Base-by-base conservation (phyloP, 2,797 vertebrate genomes). In the Echiichthys vipera region DNA sequence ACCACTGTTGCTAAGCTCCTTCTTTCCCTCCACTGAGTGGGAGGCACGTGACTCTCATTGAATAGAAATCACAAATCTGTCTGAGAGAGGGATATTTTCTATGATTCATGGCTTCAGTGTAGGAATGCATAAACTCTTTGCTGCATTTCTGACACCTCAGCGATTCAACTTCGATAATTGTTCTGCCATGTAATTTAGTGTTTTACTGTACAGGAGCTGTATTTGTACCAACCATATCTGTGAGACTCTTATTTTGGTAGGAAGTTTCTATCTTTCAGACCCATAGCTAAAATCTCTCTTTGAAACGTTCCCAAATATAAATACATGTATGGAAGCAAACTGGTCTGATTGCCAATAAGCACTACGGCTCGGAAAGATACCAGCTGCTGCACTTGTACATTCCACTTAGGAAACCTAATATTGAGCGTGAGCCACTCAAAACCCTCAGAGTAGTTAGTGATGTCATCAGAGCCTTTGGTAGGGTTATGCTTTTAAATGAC, bases 1-100 rank as follows among this genome's bases (percentile, higher is more conserved):
- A 74, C 73, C 54, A 63, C 87, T 90, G 90, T 91, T 93, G 90
- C 92, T 90, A 91, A 87, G 88, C 84, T 77, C 76, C 78, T 34
- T 62, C 49, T 84, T 87, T 91, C 84, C 84, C 80, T 85, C 84
- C 84, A 79, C 39, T 84, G 77, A 88, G 71, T 66, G 57, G 49
- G 71, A 88, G 65, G 51, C 88, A 89, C 42, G 67, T 90, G 90
- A 87, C 79, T 74, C 62, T 69, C 74, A 81, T 71, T 91, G 79
- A 86, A 82, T 65, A 49, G 70, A 81, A 86, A 84, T 85, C 77
- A 83, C 77, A 85, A 84, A 85, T 89, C 65, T 75, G 58, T 77
- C 47, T 32, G 53, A 77, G 77, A 68, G 37, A 80, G 34, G 63
- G 40, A 78, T 79, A 58, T 75, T 77, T 82, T 77, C 68, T 81